Conservation (phyloP, 1,140 invertebrate genomes). For the Dryas iulia region DNA sequence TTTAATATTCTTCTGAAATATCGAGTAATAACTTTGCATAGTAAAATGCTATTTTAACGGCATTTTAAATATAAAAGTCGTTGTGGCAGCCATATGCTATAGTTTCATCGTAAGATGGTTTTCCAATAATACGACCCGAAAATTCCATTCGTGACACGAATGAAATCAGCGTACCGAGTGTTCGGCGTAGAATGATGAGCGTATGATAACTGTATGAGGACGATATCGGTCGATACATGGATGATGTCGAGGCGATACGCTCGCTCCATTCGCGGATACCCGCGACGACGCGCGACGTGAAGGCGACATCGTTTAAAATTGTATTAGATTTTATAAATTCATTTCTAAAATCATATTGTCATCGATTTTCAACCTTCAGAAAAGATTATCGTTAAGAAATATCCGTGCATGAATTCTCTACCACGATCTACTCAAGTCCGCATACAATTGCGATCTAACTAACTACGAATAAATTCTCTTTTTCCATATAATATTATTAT, state of each 20-base stretch:
- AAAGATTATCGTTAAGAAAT: slow-evolving; percentile 38
- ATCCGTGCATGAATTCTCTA: slow-evolving; percentile 60
- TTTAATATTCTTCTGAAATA: slow-evolving; percentile 20
- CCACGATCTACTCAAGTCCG: slow-evolving; percentile 31
- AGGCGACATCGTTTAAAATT: slow-evolving; percentile 39
- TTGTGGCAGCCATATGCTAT: slow-evolving; percentile 22
- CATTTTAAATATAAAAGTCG: slow-evolving; percentile 24
- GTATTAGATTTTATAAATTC: slow-evolving; percentile 46
- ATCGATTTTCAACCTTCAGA: slow-evolving; percentile 57
- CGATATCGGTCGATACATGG: slow-evolving; percentile 2
- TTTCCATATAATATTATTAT: slow-evolving; percentile 26
- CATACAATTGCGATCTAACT: slow-evolving; percentile 28
- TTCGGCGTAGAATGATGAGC: neutral
- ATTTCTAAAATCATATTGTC: slow-evolving; percentile 69
- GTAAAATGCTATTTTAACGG: slow-evolving; percentile 24
- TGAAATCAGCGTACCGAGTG: slow-evolving; percentile 26
- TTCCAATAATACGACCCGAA: slow-evolving; percentile 37
- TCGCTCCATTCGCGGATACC: slow-evolving; percentile 35
- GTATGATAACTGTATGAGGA: slow-evolving; percentile 14
- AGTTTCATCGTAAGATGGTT: slow-evolving; percentile 5
- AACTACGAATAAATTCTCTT: slow-evolving; percentile 38
- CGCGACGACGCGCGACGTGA: slow-evolving; percentile 33
- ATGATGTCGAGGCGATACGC: slow-evolving; percentile 21
- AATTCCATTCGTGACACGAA: slow-evolving; percentile 25
- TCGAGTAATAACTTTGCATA: neutral